phyloP scores from a whole-genome alignment of 30 jellyfish, hydroid and myxozoan species.

The Turritopsis dohrnii region DNA sequence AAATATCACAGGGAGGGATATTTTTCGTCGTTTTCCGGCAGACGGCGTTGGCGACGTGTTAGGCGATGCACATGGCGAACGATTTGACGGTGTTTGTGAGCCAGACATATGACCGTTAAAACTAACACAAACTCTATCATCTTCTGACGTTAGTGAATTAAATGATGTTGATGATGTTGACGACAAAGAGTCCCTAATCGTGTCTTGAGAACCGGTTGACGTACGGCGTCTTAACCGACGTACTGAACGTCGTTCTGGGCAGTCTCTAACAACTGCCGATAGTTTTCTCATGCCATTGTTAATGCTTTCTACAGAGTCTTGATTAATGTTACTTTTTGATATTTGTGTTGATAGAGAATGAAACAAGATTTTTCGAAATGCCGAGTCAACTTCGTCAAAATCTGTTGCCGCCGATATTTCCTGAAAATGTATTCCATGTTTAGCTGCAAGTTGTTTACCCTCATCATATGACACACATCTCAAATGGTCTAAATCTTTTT shows the following conservation, averaged over 20 bases:
- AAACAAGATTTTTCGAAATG: conserved; percentile 52
- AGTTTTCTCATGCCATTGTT: background rate
- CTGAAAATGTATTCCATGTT: conserved; percentile 64
- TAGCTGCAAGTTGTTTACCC: conserved; percentile 70
- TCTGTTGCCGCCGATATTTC: conserved; percentile 90
- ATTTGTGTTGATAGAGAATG: conserved; percentile 45
- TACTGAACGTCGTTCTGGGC: background rate
- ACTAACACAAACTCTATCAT: conserved; percentile 3
- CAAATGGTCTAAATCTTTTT: conserved; percentile 61
- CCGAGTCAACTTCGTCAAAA: conserved; percentile 59
- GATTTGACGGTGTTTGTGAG: background rate
- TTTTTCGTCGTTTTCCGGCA: conserved; percentile 29
- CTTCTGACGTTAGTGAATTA: conserved; percentile 23
- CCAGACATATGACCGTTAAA: background rate
- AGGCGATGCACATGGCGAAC: conserved; percentile 11
- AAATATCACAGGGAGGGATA: conserved; percentile 29
- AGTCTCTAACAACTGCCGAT: conserved; percentile 14
- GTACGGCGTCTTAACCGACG: conserved; percentile 16
- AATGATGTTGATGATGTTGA: conserved; percentile 12
- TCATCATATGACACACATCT: conserved; percentile 61
- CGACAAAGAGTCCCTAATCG: conserved; percentile 22
- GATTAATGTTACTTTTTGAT: conserved; percentile 32
- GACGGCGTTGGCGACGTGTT: conserved; percentile 24
- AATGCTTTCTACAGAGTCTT: background rate
- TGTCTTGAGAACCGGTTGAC: conserved; percentile 41